Evolutionary conservation across 1,140 invertebrate genomes (phyloP), one percentile per base, ranked within the genome.

Genomic region (Theocolax elegans): DNA sequence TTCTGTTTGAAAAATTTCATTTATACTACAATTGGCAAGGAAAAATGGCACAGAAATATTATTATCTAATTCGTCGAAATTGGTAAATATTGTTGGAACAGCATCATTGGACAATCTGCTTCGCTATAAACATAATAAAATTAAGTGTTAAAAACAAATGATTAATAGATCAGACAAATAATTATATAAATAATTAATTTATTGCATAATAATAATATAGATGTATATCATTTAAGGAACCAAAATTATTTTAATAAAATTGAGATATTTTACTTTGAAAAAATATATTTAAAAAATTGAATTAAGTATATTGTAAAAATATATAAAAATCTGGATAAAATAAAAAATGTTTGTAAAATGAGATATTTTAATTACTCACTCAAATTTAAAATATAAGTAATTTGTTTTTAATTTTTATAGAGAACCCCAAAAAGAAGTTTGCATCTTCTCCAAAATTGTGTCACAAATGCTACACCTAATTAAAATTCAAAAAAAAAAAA

Each of bases 11-110:
- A 15, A 44, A 44, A 17, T 44, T 8, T 44, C 38, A 27, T 17
- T 31, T 35, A 15, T n/a, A 56, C 49, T 56, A 27, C 31, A 46
- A 42, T 49, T 21, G 3, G n/a, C 23, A 21, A 59, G 15, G 23
- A 13, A 10, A 35, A 6, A 35, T 35, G 31, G 10, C 10, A 35
- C 10, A 6, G 31, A 35, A 35, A 6, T 4, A 35, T 35, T 35
- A 35, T 35, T 35, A 35, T 35, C 10, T 6, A 35, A 35, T 6
- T 35, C 31, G 4, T 35, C 31, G 10, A 35, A 23, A 27, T 27
- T 51, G 23, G 10, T 10, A 70, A 70, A 70, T 56, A 70, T 56
- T 6, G 59, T 70, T 25, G 67, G 67, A 56, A 70, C 19, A 27
- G 67, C 67, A 29, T 56, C 40, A 17, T 23, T 17, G 38, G 46